A percentile compares a stretch with the other conserved stretches of the same genome.
Conservation (phyloP, 2,797 vertebrate genomes). For the Morelia viridis region DNA sequence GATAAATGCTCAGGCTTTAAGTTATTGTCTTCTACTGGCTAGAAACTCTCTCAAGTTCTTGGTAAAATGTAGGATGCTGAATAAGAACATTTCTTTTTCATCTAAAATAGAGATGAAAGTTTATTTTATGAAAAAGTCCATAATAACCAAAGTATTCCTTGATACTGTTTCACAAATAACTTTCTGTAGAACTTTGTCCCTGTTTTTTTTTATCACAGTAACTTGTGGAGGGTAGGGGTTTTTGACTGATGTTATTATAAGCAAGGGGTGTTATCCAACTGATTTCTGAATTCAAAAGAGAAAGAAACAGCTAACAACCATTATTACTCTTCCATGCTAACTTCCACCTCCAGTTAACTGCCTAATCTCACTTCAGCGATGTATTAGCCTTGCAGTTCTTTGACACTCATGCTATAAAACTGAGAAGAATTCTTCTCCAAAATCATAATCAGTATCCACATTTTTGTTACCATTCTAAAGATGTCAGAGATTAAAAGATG, state of each 20-base stretch:
- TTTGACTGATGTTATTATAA: neutral
- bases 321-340: neutral
- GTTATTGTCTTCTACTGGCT: neutral
- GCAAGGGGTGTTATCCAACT: neutral
- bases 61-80: too few species aligned
- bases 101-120: too few species aligned
- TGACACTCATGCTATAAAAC: neutral
- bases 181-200: too few species aligned
- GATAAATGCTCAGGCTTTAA: neutral
- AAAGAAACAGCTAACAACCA: neutral
- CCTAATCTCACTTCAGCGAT: neutral
- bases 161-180: too few species aligned
- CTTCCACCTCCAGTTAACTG: neutral
- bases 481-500: slow-evolving; percentile 20
- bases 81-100: neutral
- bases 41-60: neutral
- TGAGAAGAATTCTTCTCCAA: slow-evolving; percentile 24
- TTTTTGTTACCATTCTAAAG: slow-evolving; percentile 3
- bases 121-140: too few species aligned
- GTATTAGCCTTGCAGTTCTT: neutral
- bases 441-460: slow-evolving; percentile 20
- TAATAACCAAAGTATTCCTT: too few species aligned
- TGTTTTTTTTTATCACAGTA: neutral
- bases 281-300: slow-evolving; percentile 5
- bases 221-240: neutral